These are phyloP conservation scores for Thysanoteuthis rhombus DNA, from an alignment of 2,888 invertebrate genomes.

Conservation along the genomic window DNA sequence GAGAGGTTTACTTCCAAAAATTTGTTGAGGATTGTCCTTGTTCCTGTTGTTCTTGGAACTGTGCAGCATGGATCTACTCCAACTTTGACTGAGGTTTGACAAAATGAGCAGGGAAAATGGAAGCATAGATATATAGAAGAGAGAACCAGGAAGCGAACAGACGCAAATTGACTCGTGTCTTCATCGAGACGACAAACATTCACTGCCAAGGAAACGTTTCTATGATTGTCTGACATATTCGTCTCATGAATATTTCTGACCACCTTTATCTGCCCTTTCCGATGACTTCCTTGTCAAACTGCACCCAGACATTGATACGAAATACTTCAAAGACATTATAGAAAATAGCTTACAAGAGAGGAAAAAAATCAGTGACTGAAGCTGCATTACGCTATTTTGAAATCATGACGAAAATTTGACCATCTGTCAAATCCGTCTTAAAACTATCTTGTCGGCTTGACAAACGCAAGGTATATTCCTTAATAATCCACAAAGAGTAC, in stretches of 20 bases:
- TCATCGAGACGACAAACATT: not conserved
- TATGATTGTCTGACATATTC: not conserved
- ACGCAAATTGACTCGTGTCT: not conserved
- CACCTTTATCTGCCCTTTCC: not conserved
- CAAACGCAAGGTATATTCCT: no score
- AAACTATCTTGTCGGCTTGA: no score
- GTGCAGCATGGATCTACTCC: no score
- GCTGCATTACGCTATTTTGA: not conserved
- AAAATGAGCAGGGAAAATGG: no score
- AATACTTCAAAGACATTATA: not conserved
- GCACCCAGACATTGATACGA: not conserved
- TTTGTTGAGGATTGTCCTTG: no score
- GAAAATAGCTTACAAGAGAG: not conserved
- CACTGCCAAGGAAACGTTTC: not conserved
- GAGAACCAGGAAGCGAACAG: no score
- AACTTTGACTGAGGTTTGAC: no score
- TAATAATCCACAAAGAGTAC: no score
- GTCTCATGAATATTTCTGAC: not conserved
- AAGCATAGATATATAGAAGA: no score
- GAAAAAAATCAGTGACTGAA: not conserved
- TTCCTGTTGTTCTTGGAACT: no score
- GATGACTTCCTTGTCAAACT: not conserved
- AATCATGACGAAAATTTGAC: not conserved
- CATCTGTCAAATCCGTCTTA: no score
- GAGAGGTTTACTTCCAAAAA: no score